Base-by-base conservation (phyloP, 1,140 invertebrate species). In the Zaprionus kolodkinae region DNA sequence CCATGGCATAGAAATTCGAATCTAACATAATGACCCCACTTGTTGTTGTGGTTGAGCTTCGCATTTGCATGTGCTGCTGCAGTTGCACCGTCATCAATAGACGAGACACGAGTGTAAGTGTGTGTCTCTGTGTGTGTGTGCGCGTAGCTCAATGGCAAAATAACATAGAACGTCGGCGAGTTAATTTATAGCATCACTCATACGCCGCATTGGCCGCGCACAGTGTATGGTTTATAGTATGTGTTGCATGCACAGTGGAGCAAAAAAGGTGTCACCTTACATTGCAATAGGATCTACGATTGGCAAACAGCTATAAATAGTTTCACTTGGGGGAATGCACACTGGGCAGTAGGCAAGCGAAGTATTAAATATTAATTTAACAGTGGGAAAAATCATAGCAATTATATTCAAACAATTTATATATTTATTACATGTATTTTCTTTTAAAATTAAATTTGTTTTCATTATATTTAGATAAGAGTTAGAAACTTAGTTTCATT, bases 1-100 rank as follows among this genome's bases (percentile, higher is more conserved):
- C 82, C 82, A 79, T 86, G 82, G 83, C 82, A 82, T 86, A 86
- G 82, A 86, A 81, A 85, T 76, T 76, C 40, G 56, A 81, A 72
- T 79, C 78, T 81, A 79, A 64, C 78, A 80, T 81, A 81, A 80
- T 80, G 72, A 81, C 69, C 72, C 69, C 43, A 66, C 64, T 38
- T 57, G 40, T 50, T 71, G 52, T 56, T 63, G 30, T 43, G n/a
- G 43, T n/a, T 48, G 35, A 15, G 17, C 9, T 72, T 27, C 50
- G 56, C 45, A 67, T 66, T 60, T 72, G 43, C 48, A 57, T 57
- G 15, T 55, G 70, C 52, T 62, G 57, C 25, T 62, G 57, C 33
- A 7, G 12, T 15, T 59, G 61, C 40, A 45, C 36, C 56, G 56
- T 52, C 38, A 61, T 60, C 45, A 66, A 67, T 52, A 48, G 45